Base-by-base conservation (phyloP, 1,140 invertebrate genomes). In the Bombus ignitus region DNA sequence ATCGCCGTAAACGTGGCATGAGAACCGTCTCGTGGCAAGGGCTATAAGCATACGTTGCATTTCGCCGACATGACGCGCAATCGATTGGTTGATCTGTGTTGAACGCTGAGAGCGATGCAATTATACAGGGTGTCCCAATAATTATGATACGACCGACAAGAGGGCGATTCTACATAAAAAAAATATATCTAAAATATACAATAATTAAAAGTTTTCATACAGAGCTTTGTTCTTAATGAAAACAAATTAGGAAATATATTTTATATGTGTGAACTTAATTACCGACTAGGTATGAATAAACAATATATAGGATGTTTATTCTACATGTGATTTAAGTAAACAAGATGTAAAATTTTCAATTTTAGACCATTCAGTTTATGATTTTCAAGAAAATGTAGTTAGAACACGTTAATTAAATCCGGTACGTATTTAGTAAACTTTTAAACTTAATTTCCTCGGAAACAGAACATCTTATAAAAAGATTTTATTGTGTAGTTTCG, bases 41-140 rank as follows among this genome's bases (percentile, higher is more conserved):
- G 42, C n/a, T 44, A 25, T 22, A 25, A 57, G 79, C 71, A 57
- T 77, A 81, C 78, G 39, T 75, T 37, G 62, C 91, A 90, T 90
- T 88, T 83, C 88, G 89, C 88, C 91, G 92, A 92, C 82, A 90
- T 92, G 73, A 85, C 65, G 91, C 80, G 76, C 71, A 84, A 87
- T 87, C 90, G 88, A 89, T 89, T 70, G 73, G 78, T 89, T 76
- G 78, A 90, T 90, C 89, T 32, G 89, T 25, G 76, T 53, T 57
- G 18, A 22, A 70, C 62, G 22, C 47, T 78, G n/a, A 32, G 68
- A 37, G 0, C 25, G 35, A 35, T 25, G 12, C 28, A 10, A 71
- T 62, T 44, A 32, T 42, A 28, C 13, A 12, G 28, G 28, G 59
- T n/a, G 28, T 62, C 59, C 28, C 4, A 12, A 12, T 62, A 62